Conservation (phyloP, 2,888 invertebrate species). For the Adelphocoris suturalis region DNA sequence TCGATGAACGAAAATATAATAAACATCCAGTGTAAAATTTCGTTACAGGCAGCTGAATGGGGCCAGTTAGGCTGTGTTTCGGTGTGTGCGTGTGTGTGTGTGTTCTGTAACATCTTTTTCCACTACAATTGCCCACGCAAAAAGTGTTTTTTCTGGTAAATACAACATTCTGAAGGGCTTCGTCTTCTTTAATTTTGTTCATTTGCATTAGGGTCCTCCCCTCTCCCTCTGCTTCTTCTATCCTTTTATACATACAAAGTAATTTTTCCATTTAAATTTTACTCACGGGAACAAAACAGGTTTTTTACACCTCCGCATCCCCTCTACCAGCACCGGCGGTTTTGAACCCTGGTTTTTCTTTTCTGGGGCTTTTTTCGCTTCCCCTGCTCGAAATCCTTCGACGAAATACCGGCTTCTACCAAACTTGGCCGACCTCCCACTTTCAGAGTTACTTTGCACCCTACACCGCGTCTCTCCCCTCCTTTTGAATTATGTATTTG, state of each 20-base stretch:
- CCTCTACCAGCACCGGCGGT: background rate
- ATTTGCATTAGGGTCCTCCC: slow-evolving; percentile 31
- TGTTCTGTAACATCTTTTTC: background rate
- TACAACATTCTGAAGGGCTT: slow-evolving; percentile 30
- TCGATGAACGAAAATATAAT: no score
- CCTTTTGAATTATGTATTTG: slow-evolving; percentile 39
- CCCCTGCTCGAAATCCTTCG: slow-evolving; percentile 3
- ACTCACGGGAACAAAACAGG: slow-evolving; percentile 42
- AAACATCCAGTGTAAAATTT: background rate
- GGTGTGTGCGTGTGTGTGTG: no score
- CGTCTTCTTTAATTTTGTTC: slow-evolving; percentile 39
- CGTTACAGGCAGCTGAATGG: background rate
- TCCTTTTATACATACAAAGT: slow-evolving; percentile 22
- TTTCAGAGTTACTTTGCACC: slow-evolving; percentile 33
- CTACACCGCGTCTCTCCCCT: slow-evolving; percentile 36
- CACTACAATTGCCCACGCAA: background rate
- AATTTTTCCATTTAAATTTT: slow-evolving; percentile 42
- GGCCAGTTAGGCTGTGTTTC: no score
- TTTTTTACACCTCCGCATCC: slow-evolving; percentile 14
- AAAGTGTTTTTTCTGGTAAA: slow-evolving; percentile 30
- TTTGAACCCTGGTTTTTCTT: background rate
- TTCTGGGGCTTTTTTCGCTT: background rate
- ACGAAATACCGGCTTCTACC: slow-evolving; percentile 4
- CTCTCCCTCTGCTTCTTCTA: background rate
- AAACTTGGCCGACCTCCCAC: slow-evolving; percentile 39